A percentile compares a stretch with the other conserved stretches of the same genome.
phyloP scores from a whole-genome alignment of 30 jellyfish, hydroid and myxozoan genomes.

The Haliclystus octoradiatus region DNA sequence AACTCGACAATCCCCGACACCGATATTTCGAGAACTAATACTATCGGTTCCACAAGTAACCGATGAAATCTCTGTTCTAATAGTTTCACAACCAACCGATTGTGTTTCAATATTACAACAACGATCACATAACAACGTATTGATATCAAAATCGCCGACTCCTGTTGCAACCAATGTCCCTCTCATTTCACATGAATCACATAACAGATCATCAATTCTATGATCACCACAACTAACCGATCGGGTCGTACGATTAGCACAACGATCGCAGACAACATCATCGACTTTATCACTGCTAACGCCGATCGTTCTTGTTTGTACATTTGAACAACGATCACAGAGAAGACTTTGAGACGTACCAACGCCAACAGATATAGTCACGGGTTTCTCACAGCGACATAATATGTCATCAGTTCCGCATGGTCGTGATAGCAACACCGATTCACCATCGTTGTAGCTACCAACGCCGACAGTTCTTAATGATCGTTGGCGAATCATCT shows the following conservation, averaged over 20 bases:
- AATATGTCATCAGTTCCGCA: constrained; percentile 67
- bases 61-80: too few species aligned
- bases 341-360: constrained; percentile 49
- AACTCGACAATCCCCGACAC: background rate
- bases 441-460: constrained; percentile 6
- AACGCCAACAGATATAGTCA: constrained; percentile 16
- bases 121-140: background rate
- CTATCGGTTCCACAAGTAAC: background rate
- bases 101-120: background rate
- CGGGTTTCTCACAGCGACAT: constrained; percentile 58
- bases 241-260: constrained; percentile 13
- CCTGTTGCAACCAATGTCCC: background rate
- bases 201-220: constrained; percentile 32
- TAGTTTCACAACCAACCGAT: background rate
- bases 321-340: constrained; percentile 59
- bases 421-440: background rate
- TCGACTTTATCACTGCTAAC: constrained; percentile 33
- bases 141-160: background rate
- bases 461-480: constrained; percentile 46
- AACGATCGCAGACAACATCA: constrained; percentile 18
- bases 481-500: background rate
- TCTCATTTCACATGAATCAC: constrained; percentile 40
- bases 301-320: constrained; percentile 19
- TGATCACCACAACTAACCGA: constrained; percentile 72
- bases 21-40: background rate